Base-by-base conservation (phyloP, 2,113 vertebrate species). In the Forbesichthys agassizii region DNA sequence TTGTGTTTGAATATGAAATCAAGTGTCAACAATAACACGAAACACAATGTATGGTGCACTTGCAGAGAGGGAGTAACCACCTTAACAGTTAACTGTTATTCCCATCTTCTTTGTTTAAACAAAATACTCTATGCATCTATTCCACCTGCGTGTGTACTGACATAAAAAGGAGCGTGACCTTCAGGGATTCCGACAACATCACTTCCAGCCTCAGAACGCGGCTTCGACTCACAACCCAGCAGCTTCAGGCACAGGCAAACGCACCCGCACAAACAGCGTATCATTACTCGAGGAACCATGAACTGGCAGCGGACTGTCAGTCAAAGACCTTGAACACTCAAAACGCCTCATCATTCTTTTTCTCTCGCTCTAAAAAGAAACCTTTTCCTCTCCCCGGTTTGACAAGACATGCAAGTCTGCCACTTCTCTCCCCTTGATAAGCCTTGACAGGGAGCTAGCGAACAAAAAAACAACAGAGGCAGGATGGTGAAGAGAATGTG, bases 401-500 rank as follows among this genome's bases (percentile, higher is more conserved):
- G 63, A 72, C 47, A 12, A 60, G 61, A 85, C 71, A 71, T 64
- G 65, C 33, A 81, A 79, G 80, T 85, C 72, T 82, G 82, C 73
- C 86, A 90, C 83, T 69, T 81, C 59, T 53, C 48, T 61, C 68
- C 66, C 68, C 69, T 69, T 77, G 81, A 88, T 87, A 85, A 88
- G 77, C 78, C 56, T 4, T 68, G 75, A 89, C 80, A 82, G 80
- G 73, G 78, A 72, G 76, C 79, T 69, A 59, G 65, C 12, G 48
- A 33, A 12, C 3, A 52, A 7, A 48, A 48, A 20, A 12, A 11
- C 5, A 27, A n/a, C 11, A 46, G 68, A 73, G 57, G 59, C 46
- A 55, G 71, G 64, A 47, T 61, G 27, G 36, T 52, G 48, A 36
- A 33, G 18, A 68, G 13, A 14, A 53, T 60, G 64, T n/a, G 52